Percentiles rank a stretch among this genome's conserved stretches.
phyloP scores from a whole-genome alignment of 2,888 invertebrate species.

The Homarus gammarus region DNA sequence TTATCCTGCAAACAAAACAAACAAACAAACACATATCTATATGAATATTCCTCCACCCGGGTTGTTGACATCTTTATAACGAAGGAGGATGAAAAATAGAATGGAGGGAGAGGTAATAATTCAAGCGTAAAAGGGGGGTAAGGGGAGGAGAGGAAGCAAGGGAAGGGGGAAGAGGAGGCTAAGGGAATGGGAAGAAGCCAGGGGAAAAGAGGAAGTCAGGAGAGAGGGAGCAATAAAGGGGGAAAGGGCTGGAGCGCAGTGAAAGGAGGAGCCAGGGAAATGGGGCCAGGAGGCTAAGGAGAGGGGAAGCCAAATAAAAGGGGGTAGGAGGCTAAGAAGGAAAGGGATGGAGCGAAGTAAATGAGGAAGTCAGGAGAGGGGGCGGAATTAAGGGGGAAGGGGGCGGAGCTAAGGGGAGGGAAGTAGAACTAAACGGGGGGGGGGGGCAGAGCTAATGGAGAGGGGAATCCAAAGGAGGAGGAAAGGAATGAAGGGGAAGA shows the following conservation, averaged over 20 bases:
- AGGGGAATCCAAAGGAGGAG: no score
- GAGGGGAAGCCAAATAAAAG: background rate
- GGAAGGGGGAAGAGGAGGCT: background rate
- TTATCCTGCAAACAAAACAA: slow-evolving; percentile 17
- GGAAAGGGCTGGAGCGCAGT: background rate
- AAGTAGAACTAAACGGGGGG: no score
- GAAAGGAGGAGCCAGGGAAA: no score
- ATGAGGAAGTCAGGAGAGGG: background rate
- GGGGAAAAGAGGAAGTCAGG: background rate
- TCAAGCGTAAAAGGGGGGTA: background rate
- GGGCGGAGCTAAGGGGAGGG: no score
- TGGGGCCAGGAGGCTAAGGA: background rate
- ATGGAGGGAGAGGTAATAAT: background rate
- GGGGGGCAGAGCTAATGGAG: no score
- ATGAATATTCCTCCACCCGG: background rate
- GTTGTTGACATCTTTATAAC: no score
- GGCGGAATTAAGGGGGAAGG: background rate
- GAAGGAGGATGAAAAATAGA: background rate
- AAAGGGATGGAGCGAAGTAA: no score
- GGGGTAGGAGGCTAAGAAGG: no score
- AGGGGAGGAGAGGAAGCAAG: background rate
- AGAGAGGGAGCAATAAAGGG: background rate
- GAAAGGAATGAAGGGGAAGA: no score
- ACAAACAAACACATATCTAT: slow-evolving; percentile 1
- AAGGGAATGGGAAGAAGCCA: background rate